Conservation (phyloP, 2,113 vertebrate genomes). For the Varanus komodoensis region DNA sequence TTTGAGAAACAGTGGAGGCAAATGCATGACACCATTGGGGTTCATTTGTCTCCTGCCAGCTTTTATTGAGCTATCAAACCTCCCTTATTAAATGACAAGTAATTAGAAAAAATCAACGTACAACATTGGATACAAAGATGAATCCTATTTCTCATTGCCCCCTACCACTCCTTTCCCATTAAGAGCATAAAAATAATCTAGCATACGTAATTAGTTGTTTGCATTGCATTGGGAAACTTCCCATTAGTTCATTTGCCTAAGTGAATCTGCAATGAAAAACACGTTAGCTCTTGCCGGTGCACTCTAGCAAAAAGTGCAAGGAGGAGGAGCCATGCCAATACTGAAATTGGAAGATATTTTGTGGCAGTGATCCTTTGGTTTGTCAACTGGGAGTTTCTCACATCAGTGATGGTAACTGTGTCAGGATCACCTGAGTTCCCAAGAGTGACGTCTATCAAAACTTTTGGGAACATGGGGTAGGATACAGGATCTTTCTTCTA, state of each 20-base stretch:
- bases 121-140: slow-evolving; percentile 6
- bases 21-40: slow-evolving; percentile 25
- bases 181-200: slow-evolving; percentile 44
- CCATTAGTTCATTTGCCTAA: slow-evolving; percentile 55
- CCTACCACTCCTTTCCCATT: neutral
- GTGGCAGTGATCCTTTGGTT: neutral
- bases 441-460: neutral
- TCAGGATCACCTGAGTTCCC: neutral
- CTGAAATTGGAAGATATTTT: slow-evolving; percentile 29
- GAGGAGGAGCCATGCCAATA: slow-evolving; percentile 30
- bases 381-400: neutral
- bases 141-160: neutral
- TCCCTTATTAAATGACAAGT: slow-evolving; percentile 48
- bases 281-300: slow-evolving; percentile 45
- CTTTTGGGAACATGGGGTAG: neutral
- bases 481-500: no score
- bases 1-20: slow-evolving; percentile 31
- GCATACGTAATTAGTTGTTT: slow-evolving; percentile 66
- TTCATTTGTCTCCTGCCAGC: slow-evolving; percentile 36
- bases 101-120: slow-evolving; percentile 24
- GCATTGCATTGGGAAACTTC: slow-evolving; percentile 60
- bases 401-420: neutral
- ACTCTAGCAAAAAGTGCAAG: neutral
- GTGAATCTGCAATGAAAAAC: slow-evolving; percentile 52
- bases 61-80: slow-evolving; percentile 52